Conservation (phyloP, 2,113 vertebrate species). For the Pelusios castaneus region DNA sequence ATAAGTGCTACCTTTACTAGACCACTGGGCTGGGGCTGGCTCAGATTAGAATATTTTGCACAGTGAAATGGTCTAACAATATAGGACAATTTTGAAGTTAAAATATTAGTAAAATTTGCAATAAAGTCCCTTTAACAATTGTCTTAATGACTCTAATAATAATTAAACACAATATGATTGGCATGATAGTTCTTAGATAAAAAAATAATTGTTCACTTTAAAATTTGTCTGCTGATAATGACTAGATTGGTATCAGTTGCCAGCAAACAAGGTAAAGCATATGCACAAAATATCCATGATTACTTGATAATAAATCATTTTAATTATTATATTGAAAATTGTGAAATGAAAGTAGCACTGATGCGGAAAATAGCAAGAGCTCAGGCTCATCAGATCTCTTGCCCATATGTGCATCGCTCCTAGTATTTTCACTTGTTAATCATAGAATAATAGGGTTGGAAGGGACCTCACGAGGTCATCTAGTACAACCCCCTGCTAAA, state of each 20-base stretch:
- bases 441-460: too few relatives aligned
- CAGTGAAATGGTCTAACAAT: not conserved
- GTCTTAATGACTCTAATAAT: not conserved
- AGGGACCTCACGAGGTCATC: too few relatives aligned
- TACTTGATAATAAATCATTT: constrained; percentile 74
- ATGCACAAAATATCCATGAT: constrained; percentile 65
- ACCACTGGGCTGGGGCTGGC: not conserved
- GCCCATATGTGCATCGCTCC: constrained; percentile 46
- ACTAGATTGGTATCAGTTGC: constrained; percentile 56
- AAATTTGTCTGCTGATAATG: constrained; percentile 57
- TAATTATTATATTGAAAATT: constrained; percentile 73
- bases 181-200: constrained; percentile 18
- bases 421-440: constrained; percentile 14
- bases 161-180: constrained; percentile 11
- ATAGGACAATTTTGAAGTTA: not conserved
- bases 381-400: constrained; percentile 43
- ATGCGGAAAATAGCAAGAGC: constrained; percentile 69
- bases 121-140: constrained; percentile 5
- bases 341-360: constrained; percentile 64
- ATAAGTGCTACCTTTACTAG: not conserved
- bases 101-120: not conserved
- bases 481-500: too few relatives aligned
- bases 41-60: not conserved
- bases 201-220: constrained; percentile 57
- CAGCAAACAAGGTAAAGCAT: constrained; percentile 75